Evolutionary conservation across 2,113 vertebrate species (phyloP).

Genomic region (Cynoglossus semilaevis): DNA sequence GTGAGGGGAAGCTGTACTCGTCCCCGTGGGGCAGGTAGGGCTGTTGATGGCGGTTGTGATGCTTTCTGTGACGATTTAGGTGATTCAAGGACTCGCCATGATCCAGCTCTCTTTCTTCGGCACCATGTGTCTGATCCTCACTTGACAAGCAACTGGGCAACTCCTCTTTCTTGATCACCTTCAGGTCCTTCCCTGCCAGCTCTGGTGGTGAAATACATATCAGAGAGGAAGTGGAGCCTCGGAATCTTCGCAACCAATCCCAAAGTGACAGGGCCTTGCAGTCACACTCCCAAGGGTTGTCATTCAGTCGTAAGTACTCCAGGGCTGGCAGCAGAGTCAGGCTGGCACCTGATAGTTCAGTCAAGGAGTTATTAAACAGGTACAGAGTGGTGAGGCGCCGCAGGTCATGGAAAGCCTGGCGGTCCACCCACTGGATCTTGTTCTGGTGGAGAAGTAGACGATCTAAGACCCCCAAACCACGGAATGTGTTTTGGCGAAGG

Average conservation of each 20-base stretch:
- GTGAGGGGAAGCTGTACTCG: constrained; percentile 68
- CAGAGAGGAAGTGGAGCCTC: constrained; percentile 88
- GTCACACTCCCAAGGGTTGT: constrained; percentile 93
- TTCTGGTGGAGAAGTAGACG: constrained; percentile 95
- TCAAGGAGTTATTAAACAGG: constrained; percentile 95
- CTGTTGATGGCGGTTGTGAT: constrained; percentile 69
- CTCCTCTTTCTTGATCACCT: constrained; percentile 83
- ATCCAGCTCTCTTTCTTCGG: constrained; percentile 75
- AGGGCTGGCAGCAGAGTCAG: constrained; percentile 85
- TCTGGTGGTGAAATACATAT: constrained; percentile 79
- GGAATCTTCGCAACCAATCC: constrained; percentile 92
- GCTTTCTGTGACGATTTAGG: constrained; percentile 68
- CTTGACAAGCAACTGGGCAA: constrained; percentile 78
- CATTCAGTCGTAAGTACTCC: constrained; percentile 95
- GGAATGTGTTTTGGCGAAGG: constrained; percentile 92
- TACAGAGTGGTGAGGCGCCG: constrained; percentile 91
- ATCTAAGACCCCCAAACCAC: constrained; percentile 91
- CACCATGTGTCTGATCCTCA: constrained; percentile 71
- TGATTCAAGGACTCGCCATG: constrained; percentile 80
- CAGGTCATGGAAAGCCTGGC: constrained; percentile 90
- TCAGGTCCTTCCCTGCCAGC: constrained; percentile 84
- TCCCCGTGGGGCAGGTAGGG: constrained; percentile 74
- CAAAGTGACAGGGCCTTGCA: constrained; percentile 90
- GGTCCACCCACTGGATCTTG: constrained; percentile 91
- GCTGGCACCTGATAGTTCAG: constrained; percentile 84